phyloP scores from a whole-genome alignment of 1,140 invertebrate genomes.

The Helicoverpa zea region DNA sequence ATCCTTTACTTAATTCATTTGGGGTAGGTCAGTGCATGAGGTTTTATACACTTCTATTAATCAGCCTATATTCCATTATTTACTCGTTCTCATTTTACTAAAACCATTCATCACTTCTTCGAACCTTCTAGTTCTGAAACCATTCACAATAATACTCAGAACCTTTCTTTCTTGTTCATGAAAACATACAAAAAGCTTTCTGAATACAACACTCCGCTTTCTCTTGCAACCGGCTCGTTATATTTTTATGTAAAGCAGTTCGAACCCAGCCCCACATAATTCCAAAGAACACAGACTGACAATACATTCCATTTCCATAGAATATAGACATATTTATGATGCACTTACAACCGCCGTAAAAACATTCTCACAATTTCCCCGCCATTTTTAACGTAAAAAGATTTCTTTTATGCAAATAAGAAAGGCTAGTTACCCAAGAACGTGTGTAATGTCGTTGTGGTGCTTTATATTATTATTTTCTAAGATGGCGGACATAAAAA shows the following conservation, averaged over 20 bases:
- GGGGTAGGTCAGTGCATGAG: too few relatives aligned
- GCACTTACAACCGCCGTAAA: slow-evolving; percentile 30
- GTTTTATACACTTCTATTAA: too few relatives aligned
- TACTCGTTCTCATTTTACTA: too few relatives aligned
- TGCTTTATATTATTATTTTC: slow-evolving; percentile 43
- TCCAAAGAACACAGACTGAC: slow-evolving; percentile 30
- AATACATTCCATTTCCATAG: slow-evolving; percentile 33
- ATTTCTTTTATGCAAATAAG: slow-evolving; percentile 43
- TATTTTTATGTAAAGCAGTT: slow-evolving; percentile 28
- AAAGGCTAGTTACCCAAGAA: slow-evolving; percentile 35
- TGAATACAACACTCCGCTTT: neutral
- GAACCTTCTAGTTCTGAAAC: too few relatives aligned
- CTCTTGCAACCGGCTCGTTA: neutral
- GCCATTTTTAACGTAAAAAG: slow-evolving; percentile 38
- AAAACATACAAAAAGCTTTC: too few relatives aligned
- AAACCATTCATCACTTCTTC: too few relatives aligned
- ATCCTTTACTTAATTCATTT: too few relatives aligned
- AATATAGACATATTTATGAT: slow-evolving; percentile 46
- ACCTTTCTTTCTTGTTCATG: too few relatives aligned
- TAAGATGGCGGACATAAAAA: slow-evolving; percentile 44
- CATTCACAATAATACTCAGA: too few relatives aligned
- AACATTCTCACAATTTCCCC: slow-evolving; percentile 37
- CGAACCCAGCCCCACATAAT: slow-evolving; percentile 24
- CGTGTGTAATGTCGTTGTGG: slow-evolving; percentile 41
- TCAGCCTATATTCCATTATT: too few relatives aligned